Conservation (phyloP, 2,113 vertebrate species). For the Gulo gulo region DNA sequence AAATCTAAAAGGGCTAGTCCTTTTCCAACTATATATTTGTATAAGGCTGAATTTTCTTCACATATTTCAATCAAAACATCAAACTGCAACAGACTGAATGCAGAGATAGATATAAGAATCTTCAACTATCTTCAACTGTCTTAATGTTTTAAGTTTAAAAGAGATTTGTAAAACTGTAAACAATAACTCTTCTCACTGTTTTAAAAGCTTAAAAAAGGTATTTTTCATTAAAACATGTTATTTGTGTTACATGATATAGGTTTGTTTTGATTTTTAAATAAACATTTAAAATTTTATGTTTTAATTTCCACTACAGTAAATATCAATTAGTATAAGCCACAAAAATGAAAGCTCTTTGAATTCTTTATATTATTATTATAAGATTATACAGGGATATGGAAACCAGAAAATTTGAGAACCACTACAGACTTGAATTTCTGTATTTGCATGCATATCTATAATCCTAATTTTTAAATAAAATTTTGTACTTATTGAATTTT, state of each 20-base stretch:
- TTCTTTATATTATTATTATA: neutral
- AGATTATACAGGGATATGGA: neutral
- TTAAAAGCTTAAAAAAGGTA: constrained; percentile 39
- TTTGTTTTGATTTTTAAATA: neutral
- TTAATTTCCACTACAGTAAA: constrained; percentile 1
- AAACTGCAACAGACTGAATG: neutral
- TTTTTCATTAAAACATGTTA: neutral
- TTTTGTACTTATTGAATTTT: neutral
- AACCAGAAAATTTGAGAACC: neutral
- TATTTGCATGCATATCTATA: neutral
- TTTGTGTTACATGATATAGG: neutral
- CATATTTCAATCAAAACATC: neutral
- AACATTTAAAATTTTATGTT: neutral
- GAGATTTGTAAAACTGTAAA: neutral
- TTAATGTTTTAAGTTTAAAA: neutral
- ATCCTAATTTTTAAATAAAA: neutral
- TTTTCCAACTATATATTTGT: neutral
- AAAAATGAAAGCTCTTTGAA: neutral
- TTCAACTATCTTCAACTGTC: neutral
- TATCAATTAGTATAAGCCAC: neutral
- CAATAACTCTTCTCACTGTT: neutral
- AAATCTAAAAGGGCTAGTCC: neutral
- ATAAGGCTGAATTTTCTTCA: neutral
- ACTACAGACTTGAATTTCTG: neutral
- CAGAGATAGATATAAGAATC: neutral